Conservation (phyloP, 1,140 invertebrate genomes). For the Pristionchus pacificus region DNA sequence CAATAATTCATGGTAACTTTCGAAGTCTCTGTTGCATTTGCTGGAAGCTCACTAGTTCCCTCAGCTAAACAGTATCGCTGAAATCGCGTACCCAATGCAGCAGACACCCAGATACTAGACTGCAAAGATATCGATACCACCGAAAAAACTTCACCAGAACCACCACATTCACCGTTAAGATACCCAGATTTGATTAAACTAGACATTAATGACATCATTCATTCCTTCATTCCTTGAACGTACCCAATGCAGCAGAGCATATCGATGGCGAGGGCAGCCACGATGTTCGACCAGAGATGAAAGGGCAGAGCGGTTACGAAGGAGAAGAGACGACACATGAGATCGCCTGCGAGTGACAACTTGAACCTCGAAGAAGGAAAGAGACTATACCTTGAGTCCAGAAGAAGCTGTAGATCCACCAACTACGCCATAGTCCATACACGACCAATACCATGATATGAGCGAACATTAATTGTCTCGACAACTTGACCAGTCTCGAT, state of each 20-base stretch:
- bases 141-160: too few relatives aligned
- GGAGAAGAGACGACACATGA: constrained; percentile 47
- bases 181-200: too few relatives aligned
- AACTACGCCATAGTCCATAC: constrained; percentile 51
- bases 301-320: constrained; percentile 46
- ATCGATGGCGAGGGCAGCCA: constrained; percentile 51
- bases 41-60: too few relatives aligned
- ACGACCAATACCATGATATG: constrained; percentile 49
- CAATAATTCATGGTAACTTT: too few relatives aligned
- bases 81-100: too few relatives aligned
- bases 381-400: constrained; percentile 39
- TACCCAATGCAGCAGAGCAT: constrained; percentile 50
- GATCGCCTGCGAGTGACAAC: constrained; percentile 25
- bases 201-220: too few relatives aligned
- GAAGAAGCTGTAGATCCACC: constrained; percentile 49
- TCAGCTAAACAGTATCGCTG: too few relatives aligned
- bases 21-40: too few relatives aligned
- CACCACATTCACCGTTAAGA: too few relatives aligned
- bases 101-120: too few relatives aligned
- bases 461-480: constrained; percentile 46
- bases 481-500: constrained; percentile 39
- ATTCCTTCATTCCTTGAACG: too few relatives aligned
- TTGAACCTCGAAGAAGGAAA: background rate
- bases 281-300: constrained; percentile 52
- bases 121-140: too few relatives aligned